phyloP scores from a whole-genome alignment of 2,888 invertebrate species.

The Allolobophora icterica region DNA sequence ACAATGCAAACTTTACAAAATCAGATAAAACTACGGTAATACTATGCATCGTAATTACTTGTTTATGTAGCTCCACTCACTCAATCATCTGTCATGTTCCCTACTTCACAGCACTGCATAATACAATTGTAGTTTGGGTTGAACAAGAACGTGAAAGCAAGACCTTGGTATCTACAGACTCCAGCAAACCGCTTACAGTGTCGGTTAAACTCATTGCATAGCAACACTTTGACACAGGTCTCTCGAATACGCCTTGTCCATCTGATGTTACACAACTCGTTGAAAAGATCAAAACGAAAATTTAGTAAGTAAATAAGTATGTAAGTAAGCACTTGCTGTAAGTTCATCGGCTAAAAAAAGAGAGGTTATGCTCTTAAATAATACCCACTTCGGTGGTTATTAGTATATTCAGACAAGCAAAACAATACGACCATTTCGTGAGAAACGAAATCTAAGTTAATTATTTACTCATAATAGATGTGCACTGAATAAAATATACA shows the following conservation, averaged over 20 bases:
- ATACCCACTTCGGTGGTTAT: too few relatives aligned
- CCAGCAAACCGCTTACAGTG: not conserved
- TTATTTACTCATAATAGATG: not conserved
- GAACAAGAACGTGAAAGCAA: not conserved
- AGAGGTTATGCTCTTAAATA: too few relatives aligned
- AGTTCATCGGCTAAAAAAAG: not conserved
- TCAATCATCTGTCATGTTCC: not conserved
- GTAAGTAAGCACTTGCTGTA: too few relatives aligned
- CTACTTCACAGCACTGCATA: not conserved
- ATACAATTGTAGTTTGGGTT: not conserved
- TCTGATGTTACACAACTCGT: too few relatives aligned
- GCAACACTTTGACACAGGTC: not conserved
- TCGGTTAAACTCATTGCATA: not conserved
- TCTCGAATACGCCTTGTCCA: too few relatives aligned
- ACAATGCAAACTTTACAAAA: conserved; percentile 11
- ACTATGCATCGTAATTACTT: conserved; percentile 17
- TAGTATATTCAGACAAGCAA: not conserved
- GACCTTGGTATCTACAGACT: not conserved
- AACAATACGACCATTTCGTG: not conserved
- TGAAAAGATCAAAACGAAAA: too few relatives aligned
- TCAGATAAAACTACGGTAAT: not conserved
- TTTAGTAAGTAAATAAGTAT: too few relatives aligned
- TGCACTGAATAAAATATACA: not conserved
- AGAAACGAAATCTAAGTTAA: too few relatives aligned
- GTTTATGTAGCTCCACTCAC: not conserved